A percentile compares a stretch with the other conserved stretches of the same genome.
Conservation (phyloP, 2,113 vertebrate genomes). For the Lagopus muta region DNA sequence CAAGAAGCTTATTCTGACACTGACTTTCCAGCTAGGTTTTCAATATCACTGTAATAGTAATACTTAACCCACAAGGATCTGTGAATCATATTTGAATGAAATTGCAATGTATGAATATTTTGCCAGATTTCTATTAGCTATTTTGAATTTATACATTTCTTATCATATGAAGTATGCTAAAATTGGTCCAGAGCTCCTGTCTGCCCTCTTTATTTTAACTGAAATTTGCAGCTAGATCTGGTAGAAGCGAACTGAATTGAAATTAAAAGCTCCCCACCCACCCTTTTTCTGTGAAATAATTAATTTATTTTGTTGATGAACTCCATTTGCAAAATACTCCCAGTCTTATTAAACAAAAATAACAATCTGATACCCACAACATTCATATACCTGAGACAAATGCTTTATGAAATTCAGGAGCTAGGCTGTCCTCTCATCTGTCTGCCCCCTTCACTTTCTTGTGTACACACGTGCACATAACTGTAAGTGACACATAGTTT, state of each 20-base stretch:
- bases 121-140: constrained; percentile 24
- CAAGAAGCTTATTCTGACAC: neutral
- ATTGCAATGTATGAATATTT: neutral
- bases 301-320: neutral
- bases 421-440: neutral
- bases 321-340: neutral
- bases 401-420: neutral
- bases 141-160: constrained; percentile 27
- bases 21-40: neutral
- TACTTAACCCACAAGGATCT: neutral
- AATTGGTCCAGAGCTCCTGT: neutral
- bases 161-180: constrained; percentile 12
- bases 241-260: neutral
- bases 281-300: neutral
- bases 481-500: neutral
- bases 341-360: neutral
- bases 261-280: neutral
- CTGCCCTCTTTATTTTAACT: constrained; percentile 31
- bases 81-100: neutral
- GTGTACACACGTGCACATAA: neutral
- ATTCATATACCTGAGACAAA: neutral
- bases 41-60: neutral
- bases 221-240: neutral
- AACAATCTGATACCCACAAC: neutral
- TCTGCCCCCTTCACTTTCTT: neutral